Evolutionary conservation across 2,888 invertebrate species (phyloP).

Genomic region (Pachliopta kotzebuea): DNA sequence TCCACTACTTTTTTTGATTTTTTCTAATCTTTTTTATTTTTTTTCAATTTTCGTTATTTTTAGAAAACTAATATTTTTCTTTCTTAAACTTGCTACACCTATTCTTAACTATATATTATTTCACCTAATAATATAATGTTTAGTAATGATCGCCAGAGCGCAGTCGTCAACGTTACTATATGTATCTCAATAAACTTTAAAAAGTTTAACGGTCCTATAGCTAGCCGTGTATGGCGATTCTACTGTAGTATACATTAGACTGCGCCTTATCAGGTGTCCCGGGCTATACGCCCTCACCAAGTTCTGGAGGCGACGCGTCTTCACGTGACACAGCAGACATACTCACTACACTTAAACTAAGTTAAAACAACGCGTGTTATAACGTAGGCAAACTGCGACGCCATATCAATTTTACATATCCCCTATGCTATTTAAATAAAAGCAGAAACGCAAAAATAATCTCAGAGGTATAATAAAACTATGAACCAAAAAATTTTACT

Average conservation of each 20-base stretch:
- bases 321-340: neutral
- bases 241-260: neutral
- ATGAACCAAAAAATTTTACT: neutral
- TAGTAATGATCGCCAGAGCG: neutral
- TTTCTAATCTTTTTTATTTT: conserved; percentile 8
- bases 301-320: neutral
- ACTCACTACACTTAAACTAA: conserved; percentile 5
- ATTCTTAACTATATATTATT: neutral
- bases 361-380: neutral
- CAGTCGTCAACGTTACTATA: conserved; percentile 9
- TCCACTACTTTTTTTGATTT: neutral
- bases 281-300: neutral
- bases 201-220: conserved; percentile 21
- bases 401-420: conserved; percentile 5
- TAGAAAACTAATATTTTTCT: conserved; percentile 1
- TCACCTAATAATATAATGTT: neutral
- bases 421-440: neutral
- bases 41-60: conserved; percentile 3
- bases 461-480: neutral
- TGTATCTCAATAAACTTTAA: conserved; percentile 24
- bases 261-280: neutral
- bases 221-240: conserved; percentile 9
- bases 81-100: neutral
- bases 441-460: neutral
- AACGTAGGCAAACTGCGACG: conserved; percentile 12